Percentiles rank a stretch among this genome's conserved stretches.
Conservation (phyloP, 1,140 invertebrate genomes). For the Fragariocoptes setiger region DNA sequence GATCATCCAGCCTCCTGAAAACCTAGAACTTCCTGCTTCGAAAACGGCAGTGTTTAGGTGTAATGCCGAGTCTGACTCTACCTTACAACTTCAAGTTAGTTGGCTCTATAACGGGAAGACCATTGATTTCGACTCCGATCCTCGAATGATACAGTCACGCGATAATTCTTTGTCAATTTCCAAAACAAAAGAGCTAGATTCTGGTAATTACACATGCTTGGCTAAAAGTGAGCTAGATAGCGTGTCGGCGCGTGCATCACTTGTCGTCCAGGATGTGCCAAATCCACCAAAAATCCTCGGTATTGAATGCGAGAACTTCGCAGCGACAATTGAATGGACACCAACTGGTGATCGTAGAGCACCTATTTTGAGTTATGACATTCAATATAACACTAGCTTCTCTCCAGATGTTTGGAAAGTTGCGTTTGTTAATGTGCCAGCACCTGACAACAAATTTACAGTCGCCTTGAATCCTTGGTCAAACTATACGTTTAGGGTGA, state of each 20-base stretch:
- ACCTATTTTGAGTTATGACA: slow-evolving; percentile 58
- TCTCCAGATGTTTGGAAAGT: slow-evolving; percentile 65
- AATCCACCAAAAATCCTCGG: slow-evolving; percentile 39
- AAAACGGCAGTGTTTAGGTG: slow-evolving; percentile 64
- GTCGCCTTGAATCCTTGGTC: slow-evolving; percentile 57
- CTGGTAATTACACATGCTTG: slow-evolving; percentile 80
- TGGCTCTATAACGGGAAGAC: slow-evolving; percentile 53
- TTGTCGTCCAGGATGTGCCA: slow-evolving; percentile 80
- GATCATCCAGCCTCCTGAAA: slow-evolving; percentile 50
- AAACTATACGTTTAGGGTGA: slow-evolving; percentile 82
- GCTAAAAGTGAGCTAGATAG: slow-evolving; percentile 60
- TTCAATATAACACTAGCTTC: slow-evolving; percentile 79
- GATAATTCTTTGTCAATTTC: slow-evolving; percentile 76
- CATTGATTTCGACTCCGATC: slow-evolving; percentile 57
- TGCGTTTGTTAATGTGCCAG: slow-evolving; percentile 35
- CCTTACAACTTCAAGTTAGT: slow-evolving; percentile 39
- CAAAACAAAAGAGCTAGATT: slow-evolving; percentile 70
- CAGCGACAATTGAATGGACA: slow-evolving; percentile 45
- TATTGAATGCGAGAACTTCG: slow-evolving; percentile 31
- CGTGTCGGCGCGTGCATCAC: slow-evolving; percentile 41
- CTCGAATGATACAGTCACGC: slow-evolving; percentile 23
- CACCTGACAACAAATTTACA: slow-evolving; percentile 38
- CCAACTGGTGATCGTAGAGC: slow-evolving; percentile 71
- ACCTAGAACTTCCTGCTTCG: slow-evolving; percentile 65
- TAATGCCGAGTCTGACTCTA: slow-evolving; percentile 53